These are phyloP conservation scores for Ia io DNA, from an alignment of 2,113 vertebrate species.

Conservation along the genomic window DNA sequence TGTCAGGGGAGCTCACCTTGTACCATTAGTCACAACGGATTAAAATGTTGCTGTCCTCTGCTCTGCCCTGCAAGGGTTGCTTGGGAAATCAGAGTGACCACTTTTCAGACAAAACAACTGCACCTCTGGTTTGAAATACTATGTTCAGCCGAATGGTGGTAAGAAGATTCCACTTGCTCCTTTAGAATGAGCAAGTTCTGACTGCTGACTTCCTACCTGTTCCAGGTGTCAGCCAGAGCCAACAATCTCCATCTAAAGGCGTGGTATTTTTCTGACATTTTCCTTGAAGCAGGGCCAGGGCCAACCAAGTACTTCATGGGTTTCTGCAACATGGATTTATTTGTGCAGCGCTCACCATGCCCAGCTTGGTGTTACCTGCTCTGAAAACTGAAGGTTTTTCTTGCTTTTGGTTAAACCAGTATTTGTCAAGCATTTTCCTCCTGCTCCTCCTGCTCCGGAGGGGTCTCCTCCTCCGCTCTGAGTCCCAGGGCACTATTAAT, in stretches of 20 bases:
- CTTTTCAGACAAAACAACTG: slow-evolving; percentile 37
- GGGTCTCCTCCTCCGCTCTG: too few relatives aligned
- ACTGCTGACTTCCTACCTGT: slow-evolving; percentile 36
- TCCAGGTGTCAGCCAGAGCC: background rate
- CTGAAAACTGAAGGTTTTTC: slow-evolving; percentile 33
- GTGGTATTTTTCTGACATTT: slow-evolving; percentile 4
- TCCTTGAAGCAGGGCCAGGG: background rate
- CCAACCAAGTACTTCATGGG: background rate
- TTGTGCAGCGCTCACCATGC: background rate
- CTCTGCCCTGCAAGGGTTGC: background rate
- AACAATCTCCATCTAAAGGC: background rate
- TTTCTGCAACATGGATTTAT: background rate
- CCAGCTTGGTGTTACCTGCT: background rate
- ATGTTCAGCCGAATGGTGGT: slow-evolving; percentile 26
- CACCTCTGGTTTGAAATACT: slow-evolving; percentile 57
- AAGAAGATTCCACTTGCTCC: background rate
- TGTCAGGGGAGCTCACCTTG: slow-evolving; percentile 74
- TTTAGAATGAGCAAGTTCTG: slow-evolving; percentile 8
- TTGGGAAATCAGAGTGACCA: slow-evolving; percentile 58
- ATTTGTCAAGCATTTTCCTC: slow-evolving; percentile 32
- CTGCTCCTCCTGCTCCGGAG: background rate
- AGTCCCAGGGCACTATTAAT: too few relatives aligned
- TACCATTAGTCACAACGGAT: slow-evolving; percentile 73
- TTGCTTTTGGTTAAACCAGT: slow-evolving; percentile 33
- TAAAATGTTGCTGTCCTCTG: slow-evolving; percentile 58